Evolutionary conservation across 1,140 invertebrate genomes (phyloP).

Genomic region (Brachionus sp.): DNA sequence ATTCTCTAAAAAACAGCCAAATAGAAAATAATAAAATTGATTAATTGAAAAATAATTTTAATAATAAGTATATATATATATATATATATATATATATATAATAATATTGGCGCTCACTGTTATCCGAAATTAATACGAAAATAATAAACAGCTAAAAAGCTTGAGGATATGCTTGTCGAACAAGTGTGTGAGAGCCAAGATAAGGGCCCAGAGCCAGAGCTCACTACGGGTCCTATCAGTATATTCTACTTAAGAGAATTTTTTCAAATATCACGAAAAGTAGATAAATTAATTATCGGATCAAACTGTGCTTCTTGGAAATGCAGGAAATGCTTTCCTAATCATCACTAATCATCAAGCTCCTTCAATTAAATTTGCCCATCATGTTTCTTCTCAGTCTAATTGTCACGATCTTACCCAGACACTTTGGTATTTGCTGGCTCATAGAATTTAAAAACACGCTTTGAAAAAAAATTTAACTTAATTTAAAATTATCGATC

Average conservation of each 20-base stretch:
- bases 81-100: background rate
- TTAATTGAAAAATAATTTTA: background rate
- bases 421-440: background rate
- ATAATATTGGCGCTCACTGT: background rate
- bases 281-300: background rate
- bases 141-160: background rate
- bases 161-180: background rate
- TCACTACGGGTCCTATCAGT: background rate
- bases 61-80: background rate
- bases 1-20: background rate
- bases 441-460: background rate
- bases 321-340: background rate
- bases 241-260: no score
- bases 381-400: background rate
- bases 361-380: background rate
- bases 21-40: slow-evolving; percentile 14
- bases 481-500: background rate
- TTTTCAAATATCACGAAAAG: background rate
- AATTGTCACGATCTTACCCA: background rate
- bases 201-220: background rate
- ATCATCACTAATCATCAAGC: background rate
- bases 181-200: background rate
- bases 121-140: background rate
- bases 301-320: background rate
- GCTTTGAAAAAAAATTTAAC: background rate